Evolutionary conservation across 2,797 vertebrate species (phyloP).

Genomic region (Crypturellus tataupa): DNA sequence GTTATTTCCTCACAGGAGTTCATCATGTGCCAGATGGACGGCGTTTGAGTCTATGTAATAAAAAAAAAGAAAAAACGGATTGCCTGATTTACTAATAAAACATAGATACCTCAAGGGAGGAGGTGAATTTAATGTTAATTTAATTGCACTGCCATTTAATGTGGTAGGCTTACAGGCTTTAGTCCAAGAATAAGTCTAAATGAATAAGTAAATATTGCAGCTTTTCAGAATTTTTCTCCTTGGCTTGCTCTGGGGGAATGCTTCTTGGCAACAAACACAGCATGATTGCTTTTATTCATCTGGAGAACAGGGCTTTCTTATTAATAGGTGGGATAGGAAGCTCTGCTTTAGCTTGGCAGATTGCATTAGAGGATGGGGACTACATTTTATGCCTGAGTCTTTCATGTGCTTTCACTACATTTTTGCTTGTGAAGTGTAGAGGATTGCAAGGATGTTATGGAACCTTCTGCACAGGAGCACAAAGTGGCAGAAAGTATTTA

Average conservation of each 20-base stretch:
- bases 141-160: not conserved
- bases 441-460: not conserved
- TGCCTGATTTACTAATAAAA: not conserved
- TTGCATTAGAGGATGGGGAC: rapidly evolving
- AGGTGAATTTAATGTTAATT: not conserved
- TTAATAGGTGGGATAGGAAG: not conserved
- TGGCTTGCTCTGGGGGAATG: not conserved
- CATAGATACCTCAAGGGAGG: not conserved
- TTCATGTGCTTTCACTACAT: not conserved
- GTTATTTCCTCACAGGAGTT: not conserved
- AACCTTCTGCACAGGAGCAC: not conserved
- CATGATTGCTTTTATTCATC: not conserved
- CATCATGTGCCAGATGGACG: rapidly evolving
- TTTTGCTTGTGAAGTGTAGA: not conserved
- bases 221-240: not conserved
- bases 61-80: not conserved
- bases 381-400: rapidly evolving
- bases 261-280: rapidly evolving
- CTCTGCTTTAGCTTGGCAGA: not conserved
- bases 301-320: not conserved
- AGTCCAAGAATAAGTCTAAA: not conserved
- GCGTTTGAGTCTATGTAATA: not conserved
- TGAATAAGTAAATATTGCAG: not conserved
- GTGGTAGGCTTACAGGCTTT: not conserved
- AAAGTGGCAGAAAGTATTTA: not conserved